Percentiles rank a stretch among this genome's conserved stretches.
Conservation (phyloP, 2,113 vertebrate species). For the Trogon surrucura region DNA sequence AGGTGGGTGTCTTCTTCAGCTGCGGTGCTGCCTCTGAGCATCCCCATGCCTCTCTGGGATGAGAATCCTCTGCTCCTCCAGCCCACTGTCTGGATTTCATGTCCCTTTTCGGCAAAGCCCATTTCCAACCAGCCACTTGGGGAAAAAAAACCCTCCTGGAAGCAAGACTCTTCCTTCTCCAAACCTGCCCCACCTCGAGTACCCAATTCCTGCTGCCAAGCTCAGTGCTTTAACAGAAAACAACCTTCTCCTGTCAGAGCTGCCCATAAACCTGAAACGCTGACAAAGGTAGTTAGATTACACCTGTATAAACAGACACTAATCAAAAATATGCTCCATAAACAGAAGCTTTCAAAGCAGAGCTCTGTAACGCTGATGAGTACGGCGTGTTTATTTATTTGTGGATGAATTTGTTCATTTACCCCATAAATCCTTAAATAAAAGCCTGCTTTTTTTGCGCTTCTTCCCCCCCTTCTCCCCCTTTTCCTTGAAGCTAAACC, state of each 20-base stretch:
- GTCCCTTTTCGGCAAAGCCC: neutral
- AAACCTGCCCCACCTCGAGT: neutral
- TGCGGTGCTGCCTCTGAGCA: neutral
- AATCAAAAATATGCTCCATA: conserved; percentile 10
- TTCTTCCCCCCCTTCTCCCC: neutral
- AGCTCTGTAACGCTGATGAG: neutral
- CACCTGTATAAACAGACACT: conserved; percentile 55
- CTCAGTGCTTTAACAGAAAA: neutral
- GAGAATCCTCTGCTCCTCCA: neutral
- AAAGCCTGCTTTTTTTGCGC: neutral
- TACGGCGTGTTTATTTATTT: neutral
- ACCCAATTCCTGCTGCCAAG: neutral
- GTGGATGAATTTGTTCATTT: neutral
- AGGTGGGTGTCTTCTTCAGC: neutral
- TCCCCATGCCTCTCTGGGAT: neutral
- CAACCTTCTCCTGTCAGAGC: conserved; percentile 6
- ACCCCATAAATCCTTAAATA: neutral
- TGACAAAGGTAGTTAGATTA: conserved; percentile 6
- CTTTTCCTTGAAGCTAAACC: neutral
- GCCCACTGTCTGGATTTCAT: rapidly evolving
- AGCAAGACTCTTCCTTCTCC: neutral
- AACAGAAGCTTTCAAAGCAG: conserved; percentile 27
- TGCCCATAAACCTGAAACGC: neutral
- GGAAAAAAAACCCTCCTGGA: neutral
- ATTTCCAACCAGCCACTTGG: neutral